These are phyloP conservation scores for Psittacara wagleri DNA, from an alignment of 2,113 vertebrate genomes.

Conservation along the genomic window DNA sequence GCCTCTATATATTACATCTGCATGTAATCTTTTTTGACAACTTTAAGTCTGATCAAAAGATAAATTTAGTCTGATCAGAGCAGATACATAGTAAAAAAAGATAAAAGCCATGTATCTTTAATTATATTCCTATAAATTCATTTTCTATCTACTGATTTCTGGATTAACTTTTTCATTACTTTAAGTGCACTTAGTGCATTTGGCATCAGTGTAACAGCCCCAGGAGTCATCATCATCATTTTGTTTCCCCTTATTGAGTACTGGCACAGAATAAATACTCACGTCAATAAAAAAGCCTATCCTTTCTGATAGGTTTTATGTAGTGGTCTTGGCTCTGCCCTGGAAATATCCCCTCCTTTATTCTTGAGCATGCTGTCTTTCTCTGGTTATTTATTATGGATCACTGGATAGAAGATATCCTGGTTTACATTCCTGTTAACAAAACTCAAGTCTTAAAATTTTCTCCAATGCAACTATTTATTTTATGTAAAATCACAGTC, in stretches of 20 bases:
- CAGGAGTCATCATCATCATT: not conserved
- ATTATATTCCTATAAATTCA: not conserved
- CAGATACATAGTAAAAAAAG: not conserved
- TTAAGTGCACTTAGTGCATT: conserved; percentile 33
- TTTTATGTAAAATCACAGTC: not conserved
- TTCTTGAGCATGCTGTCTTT: not conserved
- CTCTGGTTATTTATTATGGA: not conserved
- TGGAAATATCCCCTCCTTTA: not conserved
- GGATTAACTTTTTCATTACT: conserved; percentile 44
- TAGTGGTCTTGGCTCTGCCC: not conserved
- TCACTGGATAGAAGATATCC: not conserved
- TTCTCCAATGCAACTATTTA: not conserved
- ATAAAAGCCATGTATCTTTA: not conserved
- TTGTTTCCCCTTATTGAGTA: not conserved
- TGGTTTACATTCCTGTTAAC: not conserved
- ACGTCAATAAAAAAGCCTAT: not conserved
- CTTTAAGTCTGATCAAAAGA: not conserved
- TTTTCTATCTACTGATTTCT: not conserved
- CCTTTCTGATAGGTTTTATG: not conserved
- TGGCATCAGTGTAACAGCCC: not conserved
- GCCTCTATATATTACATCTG: not conserved
- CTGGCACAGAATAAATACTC: not conserved
- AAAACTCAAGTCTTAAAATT: not conserved
- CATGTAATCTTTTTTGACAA: not conserved
- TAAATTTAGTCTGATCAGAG: not conserved